phyloP scores from a whole-genome alignment of 2,113 vertebrate genomes.

The Lasiurus cinereus region DNA sequence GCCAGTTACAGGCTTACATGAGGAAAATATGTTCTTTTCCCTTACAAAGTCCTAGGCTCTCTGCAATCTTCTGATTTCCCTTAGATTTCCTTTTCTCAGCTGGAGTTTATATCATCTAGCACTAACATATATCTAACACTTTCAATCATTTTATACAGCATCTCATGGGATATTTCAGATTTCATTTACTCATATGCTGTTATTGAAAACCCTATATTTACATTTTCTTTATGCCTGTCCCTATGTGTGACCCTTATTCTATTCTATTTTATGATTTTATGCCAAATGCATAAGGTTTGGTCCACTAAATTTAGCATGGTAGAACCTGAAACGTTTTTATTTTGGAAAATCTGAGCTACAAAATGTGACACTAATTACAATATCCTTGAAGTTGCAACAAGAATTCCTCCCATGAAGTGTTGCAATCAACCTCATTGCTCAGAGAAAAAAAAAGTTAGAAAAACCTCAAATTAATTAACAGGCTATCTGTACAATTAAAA shows the following conservation, averaged over 20 bases:
- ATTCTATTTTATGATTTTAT: conserved; percentile 50
- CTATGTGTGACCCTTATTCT: neutral
- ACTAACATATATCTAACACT: neutral
- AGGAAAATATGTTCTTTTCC: neutral
- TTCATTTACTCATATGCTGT: neutral
- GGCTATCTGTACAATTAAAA: neutral
- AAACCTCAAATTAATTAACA: conserved; percentile 6
- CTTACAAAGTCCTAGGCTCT: neutral
- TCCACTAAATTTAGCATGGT: conserved; percentile 30
- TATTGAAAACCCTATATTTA: neutral
- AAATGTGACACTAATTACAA: conserved; percentile 69
- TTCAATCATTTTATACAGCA: neutral
- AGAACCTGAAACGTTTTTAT: conserved; percentile 56
- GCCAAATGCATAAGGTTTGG: neutral
- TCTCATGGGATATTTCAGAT: neutral
- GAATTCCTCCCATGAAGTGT: conserved; percentile 58
- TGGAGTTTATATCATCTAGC: neutral
- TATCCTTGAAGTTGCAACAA: conserved; percentile 73
- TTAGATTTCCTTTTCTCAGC: conserved; percentile 15
- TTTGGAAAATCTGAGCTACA: conserved; percentile 70
- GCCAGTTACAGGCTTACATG: neutral
- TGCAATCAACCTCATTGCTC: conserved; percentile 51
- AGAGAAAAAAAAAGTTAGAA: neutral
- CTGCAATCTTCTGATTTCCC: neutral
- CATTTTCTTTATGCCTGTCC: neutral